These are phyloP conservation scores for Heliconius congener DNA, from an alignment of 1,140 invertebrate genomes.

Conservation along the genomic window DNA sequence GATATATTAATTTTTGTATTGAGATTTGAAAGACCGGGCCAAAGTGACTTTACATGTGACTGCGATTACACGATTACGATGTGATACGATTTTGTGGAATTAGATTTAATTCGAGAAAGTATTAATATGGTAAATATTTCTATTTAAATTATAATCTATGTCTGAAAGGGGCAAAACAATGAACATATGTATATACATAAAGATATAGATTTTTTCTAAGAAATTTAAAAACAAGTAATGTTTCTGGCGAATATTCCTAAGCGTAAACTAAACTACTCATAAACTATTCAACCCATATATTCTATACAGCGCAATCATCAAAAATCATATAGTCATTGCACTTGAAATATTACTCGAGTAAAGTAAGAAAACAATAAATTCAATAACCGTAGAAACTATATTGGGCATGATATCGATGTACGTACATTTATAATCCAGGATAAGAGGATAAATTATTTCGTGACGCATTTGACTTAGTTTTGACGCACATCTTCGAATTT, in stretches of 20 bases:
- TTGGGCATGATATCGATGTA: neutral
- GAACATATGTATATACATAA: no score
- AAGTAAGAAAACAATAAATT: neutral
- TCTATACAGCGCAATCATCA: neutral
- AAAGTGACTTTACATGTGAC: no score
- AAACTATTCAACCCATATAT: neutral
- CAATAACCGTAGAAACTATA: slow-evolving; percentile 1
- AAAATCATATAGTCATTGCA: neutral
- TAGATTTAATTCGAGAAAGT: no score
- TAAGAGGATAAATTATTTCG: slow-evolving; percentile 31
- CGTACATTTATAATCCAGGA: slow-evolving; percentile 26
- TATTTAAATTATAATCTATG: no score
- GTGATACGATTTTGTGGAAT: no score
- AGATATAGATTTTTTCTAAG: no score
- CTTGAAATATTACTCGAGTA: neutral
- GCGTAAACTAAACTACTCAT: no score
- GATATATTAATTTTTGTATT: neutral
- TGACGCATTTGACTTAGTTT: slow-evolving; percentile 38
- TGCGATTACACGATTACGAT: no score
- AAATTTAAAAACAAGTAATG: no score
- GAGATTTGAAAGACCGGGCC: neutral
- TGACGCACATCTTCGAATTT: slow-evolving; percentile 54
- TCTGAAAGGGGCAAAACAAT: no score
- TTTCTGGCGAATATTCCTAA: no score
- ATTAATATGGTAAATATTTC: no score